These are phyloP conservation scores for Brachionus sp. DNA, from an alignment of 1,140 invertebrate species.

Conservation along the genomic window DNA sequence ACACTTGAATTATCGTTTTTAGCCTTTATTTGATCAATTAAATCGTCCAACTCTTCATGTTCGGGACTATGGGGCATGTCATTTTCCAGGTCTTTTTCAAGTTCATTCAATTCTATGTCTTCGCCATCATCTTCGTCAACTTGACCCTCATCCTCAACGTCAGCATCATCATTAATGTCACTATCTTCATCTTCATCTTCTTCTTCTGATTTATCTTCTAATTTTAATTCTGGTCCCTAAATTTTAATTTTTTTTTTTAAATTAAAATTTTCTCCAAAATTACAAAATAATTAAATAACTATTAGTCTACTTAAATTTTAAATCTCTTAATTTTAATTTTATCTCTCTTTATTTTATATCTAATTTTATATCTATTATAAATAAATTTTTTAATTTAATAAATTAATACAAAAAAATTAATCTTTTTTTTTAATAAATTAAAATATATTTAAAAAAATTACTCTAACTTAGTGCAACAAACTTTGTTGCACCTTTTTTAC, in stretches of 20 bases:
- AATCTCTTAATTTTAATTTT: too few relatives aligned
- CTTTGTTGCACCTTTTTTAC: too few relatives aligned
- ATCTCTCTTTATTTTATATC: too few relatives aligned
- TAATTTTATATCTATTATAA: too few relatives aligned
- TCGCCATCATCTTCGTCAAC: not conserved
- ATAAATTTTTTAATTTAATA: too few relatives aligned
- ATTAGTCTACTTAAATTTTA: too few relatives aligned
- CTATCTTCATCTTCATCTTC: not conserved
- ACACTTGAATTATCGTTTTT: slow-evolving; percentile 24
- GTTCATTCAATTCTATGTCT: not conserved
- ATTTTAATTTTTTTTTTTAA: not conserved
- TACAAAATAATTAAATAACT: too few relatives aligned
- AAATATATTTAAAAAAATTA: too few relatives aligned
- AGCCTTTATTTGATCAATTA: slow-evolving; percentile 8
- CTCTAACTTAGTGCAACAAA: too few relatives aligned
- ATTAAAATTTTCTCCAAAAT: too few relatives aligned
- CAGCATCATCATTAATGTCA: not conserved
- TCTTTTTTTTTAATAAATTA: too few relatives aligned
- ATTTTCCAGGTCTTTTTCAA: slow-evolving; percentile 3
- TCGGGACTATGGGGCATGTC: not conserved
- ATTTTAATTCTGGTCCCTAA: not conserved
- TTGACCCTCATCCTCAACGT: not conserved
- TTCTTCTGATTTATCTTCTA: not conserved
- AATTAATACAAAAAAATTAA: too few relatives aligned
- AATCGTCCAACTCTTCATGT: not conserved